phyloP scores from a whole-genome alignment of 1,140 invertebrate species.

The Eumaeus atala region DNA sequence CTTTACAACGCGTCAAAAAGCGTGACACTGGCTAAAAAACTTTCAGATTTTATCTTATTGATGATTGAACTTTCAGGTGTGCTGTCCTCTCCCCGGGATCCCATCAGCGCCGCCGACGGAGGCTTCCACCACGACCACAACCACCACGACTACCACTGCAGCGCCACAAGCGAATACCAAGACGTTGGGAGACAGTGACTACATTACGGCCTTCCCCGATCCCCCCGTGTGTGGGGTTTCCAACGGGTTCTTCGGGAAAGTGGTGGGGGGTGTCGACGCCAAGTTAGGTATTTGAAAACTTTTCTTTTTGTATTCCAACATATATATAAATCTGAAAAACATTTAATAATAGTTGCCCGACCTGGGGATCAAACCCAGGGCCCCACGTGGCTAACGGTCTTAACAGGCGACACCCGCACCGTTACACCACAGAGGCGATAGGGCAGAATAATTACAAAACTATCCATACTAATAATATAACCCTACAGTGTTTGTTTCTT shows the following conservation, averaged over 20 bases:
- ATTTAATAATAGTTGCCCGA: too few relatives aligned
- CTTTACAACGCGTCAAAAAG: too few relatives aligned
- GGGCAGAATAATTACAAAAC: too few relatives aligned
- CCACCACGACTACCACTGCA: constrained; percentile 13
- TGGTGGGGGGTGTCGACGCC: constrained; percentile 50
- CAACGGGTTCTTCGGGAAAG: constrained; percentile 40
- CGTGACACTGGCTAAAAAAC: background rate
- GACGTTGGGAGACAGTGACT: constrained; percentile 25
- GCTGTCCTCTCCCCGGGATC: constrained; percentile 39
- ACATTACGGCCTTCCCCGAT: constrained; percentile 31
- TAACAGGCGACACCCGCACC: too few relatives aligned
- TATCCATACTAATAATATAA: too few relatives aligned
- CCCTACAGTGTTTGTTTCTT: too few relatives aligned
- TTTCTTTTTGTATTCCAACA: too few relatives aligned
- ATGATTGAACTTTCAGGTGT: constrained; percentile 35
- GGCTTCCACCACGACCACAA: constrained; percentile 17
- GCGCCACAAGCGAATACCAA: constrained; percentile 10
- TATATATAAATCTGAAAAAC: too few relatives aligned
- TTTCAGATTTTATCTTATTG: background rate
- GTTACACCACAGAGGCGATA: too few relatives aligned
- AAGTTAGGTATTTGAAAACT: constrained; percentile 45
- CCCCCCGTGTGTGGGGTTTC: constrained; percentile 49
- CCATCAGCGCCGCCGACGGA: constrained; percentile 22
- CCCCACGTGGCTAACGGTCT: too few relatives aligned
- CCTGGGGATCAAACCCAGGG: too few relatives aligned